A percentile compares a stretch with the other conserved stretches of the same genome.
Evolutionary conservation across 2,888 invertebrate species (phyloP).

Genomic region (Caenorhabditis doughertyi): DNA sequence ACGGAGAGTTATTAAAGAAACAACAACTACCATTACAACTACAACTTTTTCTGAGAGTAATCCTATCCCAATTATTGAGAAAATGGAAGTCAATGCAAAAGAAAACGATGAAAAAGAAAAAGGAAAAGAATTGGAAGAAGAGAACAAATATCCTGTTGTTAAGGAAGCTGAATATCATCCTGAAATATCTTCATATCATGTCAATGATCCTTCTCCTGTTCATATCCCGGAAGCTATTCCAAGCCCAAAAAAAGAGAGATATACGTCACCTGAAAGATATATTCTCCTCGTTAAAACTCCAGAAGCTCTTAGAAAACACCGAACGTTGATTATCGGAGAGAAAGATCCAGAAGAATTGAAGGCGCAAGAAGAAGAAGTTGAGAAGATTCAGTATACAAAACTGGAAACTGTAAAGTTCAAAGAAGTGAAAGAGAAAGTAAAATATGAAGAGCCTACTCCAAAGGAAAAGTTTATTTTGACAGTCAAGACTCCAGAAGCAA

Average conservation of each 20-base stretch:
- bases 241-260: slow-evolving; percentile 39
- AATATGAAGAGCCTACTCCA: slow-evolving; percentile 22
- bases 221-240: slow-evolving; percentile 17
- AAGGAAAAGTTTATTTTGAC: slow-evolving; percentile 52
- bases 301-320: slow-evolving; percentile 63
- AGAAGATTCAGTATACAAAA: slow-evolving; percentile 45
- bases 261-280: slow-evolving; percentile 62
- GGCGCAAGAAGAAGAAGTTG: slow-evolving; percentile 6
- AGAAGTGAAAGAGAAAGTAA: slow-evolving; percentile 42
- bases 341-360: slow-evolving; percentile 25
- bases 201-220: slow-evolving; percentile 14
- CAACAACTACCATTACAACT: slow-evolving; percentile 37
- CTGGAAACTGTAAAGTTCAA: slow-evolving; percentile 55
- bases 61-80: slow-evolving; percentile 26
- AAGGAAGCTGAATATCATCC: slow-evolving; percentile 18
- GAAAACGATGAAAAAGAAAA: slow-evolving; percentile 17
- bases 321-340: slow-evolving; percentile 55
- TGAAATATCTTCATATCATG: neutral
- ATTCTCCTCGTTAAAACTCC: slow-evolving; percentile 64
- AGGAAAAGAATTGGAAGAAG: neutral
- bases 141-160: neutral
- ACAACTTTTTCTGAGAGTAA: slow-evolving; percentile 32
- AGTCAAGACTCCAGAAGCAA: slow-evolving; percentile 62
- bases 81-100: slow-evolving; percentile 18
- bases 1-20: slow-evolving; percentile 25